Conservation (phyloP, 2,888 invertebrate genomes). For the Anorthoa munda region DNA sequence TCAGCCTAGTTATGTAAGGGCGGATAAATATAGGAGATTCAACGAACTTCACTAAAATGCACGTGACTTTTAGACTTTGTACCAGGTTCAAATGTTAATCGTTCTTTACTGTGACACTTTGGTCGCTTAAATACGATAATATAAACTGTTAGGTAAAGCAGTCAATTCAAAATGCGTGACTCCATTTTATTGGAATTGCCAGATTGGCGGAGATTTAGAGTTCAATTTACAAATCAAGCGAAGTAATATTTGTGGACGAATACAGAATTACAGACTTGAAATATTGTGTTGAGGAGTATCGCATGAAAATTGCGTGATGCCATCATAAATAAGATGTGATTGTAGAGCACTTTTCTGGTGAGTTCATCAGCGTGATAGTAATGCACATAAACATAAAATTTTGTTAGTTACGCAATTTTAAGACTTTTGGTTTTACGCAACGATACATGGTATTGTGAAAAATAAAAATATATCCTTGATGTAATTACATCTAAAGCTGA, state of each 20-base stretch:
- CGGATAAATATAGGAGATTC: slow-evolving; percentile 49
- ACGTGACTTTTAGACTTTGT: slow-evolving; percentile 30
- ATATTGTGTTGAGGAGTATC: background rate
- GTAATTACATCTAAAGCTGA: slow-evolving; percentile 21
- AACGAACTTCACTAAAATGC: slow-evolving; percentile 34
- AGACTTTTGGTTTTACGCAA: slow-evolving; percentile 34
- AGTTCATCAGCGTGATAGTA: slow-evolving; percentile 8
- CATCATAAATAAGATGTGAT: background rate
- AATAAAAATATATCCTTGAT: slow-evolving; percentile 24
- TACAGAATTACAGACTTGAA: slow-evolving; percentile 2
- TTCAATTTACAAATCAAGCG: slow-evolving; percentile 18
- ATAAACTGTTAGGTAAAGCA: slow-evolving; percentile 16
- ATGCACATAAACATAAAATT: slow-evolving; percentile 9
- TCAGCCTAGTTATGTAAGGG: slow-evolving; percentile 38
- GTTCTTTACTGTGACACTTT: slow-evolving; percentile 50
- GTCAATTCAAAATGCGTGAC: slow-evolving; percentile 51
- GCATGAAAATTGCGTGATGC: slow-evolving; percentile 1
- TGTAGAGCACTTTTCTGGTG: background rate
- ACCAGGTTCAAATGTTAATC: slow-evolving; percentile 39
- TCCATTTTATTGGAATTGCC: slow-evolving; percentile 42
- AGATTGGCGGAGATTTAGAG: slow-evolving; percentile 22
- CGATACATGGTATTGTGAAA: slow-evolving; percentile 26
- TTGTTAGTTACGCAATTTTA: background rate
- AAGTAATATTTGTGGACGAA: slow-evolving; percentile 2
- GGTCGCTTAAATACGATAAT: slow-evolving; percentile 35